Evolutionary conservation across 1,140 invertebrate genomes (phyloP), one percentile per base, ranked within the genome.

Genomic region (Eupeodes corollae): DNA sequence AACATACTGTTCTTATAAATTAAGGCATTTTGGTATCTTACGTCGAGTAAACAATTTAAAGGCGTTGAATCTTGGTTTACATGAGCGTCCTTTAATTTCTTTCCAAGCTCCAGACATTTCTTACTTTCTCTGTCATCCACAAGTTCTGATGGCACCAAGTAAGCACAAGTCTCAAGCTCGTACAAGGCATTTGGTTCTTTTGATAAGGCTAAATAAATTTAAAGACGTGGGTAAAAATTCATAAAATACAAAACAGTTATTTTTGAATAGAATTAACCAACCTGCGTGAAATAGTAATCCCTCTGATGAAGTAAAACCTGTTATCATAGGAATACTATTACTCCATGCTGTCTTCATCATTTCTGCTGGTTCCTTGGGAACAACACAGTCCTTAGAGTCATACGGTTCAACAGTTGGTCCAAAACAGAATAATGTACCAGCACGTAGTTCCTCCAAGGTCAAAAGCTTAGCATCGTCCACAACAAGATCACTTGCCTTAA

Each of bases 401-500:
- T 67, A 67, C 1, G 64, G 62, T 32, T 67, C 64, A 3, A 67
- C 49, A 1, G 60, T 51, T 0, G 64, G 64, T 1, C 51, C 55
- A 41, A 66, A 66, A 12, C 51, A 48, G 18, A 56, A 59, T 0
- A 62, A 18, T 3, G 52, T 21, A 13, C 56, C 56, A 14, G 41
- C 56, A 1, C 53, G 50, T 21, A 49, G 0, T 37, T 65, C 62
- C 5, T 65, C 55, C 37, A 13, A 39, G 2, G 51, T 60, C 1
- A 56, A 18, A 3, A 62, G 19, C n/a, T 52, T 41, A 38, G 56
- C 54, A 12, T 56, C 55, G 16, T 26, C 26, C 34, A 72, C 70
- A 8, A 69, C 75, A 11, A 84, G 83, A 26, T 80, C 76, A 14
- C 70, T 73, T 46, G 55, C 52, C 3, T 55, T 42, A 0, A 39